phyloP scores from a whole-genome alignment of 64 coral and sea anemone genomes.

The Anthopleura sola region DNA sequence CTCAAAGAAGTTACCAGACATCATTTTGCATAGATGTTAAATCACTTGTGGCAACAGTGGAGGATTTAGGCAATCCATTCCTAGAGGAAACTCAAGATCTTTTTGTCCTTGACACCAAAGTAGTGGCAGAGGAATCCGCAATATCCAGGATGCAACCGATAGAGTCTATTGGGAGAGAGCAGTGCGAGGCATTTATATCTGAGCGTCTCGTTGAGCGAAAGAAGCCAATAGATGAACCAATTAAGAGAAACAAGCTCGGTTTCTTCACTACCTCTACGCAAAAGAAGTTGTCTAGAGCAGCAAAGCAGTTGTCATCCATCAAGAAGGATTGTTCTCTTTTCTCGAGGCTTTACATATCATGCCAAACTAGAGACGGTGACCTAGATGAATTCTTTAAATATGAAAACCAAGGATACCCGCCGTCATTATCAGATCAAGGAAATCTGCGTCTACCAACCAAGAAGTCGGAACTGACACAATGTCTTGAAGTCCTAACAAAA shows the following conservation, averaged over 20 bases:
- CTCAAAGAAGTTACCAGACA: not conserved
- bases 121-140: not conserved
- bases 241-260: slow-evolving; percentile 5
- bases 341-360: slow-evolving; percentile 40
- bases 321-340: slow-evolving; percentile 37
- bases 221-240: not conserved
- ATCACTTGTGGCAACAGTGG: not conserved
- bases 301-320: slow-evolving; percentile 36
- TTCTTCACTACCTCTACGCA: not conserved
- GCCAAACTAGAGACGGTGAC: slow-evolving; percentile 47
- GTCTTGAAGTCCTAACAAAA: slow-evolving; percentile 12
- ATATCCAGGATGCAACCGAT: slow-evolving; percentile 6
- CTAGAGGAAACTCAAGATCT: slow-evolving; percentile 40
- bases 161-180: slow-evolving; percentile 25
- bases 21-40: slow-evolving; percentile 39
- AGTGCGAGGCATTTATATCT: slow-evolving; percentile 23
- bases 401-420: slow-evolving; percentile 61
- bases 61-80: slow-evolving; percentile 36
- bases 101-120: slow-evolving; percentile 41
- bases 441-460: slow-evolving; percentile 44
- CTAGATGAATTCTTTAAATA: slow-evolving; percentile 40
- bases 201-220: not conserved
- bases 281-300: slow-evolving; percentile 7
- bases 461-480: slow-evolving; percentile 46
- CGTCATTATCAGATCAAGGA: slow-evolving; percentile 45